Conservation (phyloP, 1,140 invertebrate species). For the Caerostris darwini region DNA sequence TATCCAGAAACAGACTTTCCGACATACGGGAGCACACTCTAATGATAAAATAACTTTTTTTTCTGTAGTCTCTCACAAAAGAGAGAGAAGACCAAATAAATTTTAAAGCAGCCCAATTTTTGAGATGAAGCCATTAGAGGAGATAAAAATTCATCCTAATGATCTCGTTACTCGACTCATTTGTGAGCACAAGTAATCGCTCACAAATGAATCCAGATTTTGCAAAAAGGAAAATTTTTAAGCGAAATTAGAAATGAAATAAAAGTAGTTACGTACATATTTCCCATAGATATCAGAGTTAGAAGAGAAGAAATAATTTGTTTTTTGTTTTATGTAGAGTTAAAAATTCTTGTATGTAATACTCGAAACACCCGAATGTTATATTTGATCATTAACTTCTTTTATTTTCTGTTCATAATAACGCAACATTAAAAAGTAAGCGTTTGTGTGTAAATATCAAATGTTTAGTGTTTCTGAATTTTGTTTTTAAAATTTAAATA, state of each 20-base stretch:
- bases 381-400: no score
- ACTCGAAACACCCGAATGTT: no score
- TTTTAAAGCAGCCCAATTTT: slow-evolving; percentile 26
- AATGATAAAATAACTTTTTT: slow-evolving; percentile 32
- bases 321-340: no score
- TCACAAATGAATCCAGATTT: slow-evolving; percentile 29
- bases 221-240: background rate
- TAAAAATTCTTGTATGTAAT: no score
- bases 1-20: background rate
- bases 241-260: background rate
- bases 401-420: no score
- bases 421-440: no score
- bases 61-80: background rate
- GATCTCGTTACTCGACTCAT: slow-evolving; percentile 23
- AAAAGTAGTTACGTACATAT: no score
- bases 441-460: no score
- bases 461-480: no score
- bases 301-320: no score
- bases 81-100: background rate
- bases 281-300: no score
- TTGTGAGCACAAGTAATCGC: slow-evolving; percentile 2
- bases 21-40: background rate
- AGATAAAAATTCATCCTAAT: slow-evolving; percentile 24
- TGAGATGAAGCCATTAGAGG: slow-evolving; percentile 19
- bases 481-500: no score